Conservation (phyloP, 37 sponge, comb jelly and placozoan species). For the Axinella damicornis region DNA sequence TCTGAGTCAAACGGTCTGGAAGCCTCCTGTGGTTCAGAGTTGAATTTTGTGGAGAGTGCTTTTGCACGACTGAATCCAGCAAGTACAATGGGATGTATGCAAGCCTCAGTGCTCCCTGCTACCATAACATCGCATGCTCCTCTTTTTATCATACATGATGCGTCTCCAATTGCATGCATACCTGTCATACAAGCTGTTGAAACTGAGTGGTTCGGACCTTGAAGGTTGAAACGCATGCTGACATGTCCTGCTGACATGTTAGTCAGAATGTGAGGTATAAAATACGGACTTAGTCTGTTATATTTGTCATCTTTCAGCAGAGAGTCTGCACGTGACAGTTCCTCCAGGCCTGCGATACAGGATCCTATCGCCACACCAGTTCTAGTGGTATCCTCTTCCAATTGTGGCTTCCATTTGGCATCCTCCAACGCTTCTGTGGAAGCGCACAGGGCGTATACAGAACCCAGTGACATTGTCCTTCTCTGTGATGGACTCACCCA, state of each 20-base stretch:
- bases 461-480: conserved; percentile 42
- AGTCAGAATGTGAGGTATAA: conserved; percentile 84
- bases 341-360: conserved; percentile 19
- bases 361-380: conserved; percentile 66
- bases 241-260: conserved; percentile 89
- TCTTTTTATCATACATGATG: conserved; percentile 69
- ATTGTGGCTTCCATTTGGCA: conserved; percentile 48
- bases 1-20: conserved; percentile 94
- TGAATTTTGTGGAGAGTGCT: conserved; percentile 84
- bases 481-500: conserved; percentile 50
- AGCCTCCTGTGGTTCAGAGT: conserved; percentile 73
- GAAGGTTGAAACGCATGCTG: conserved; percentile 76
- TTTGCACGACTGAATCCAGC: conserved; percentile 87
- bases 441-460: conserved; percentile 58
- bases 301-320: conserved; percentile 39
- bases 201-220: conserved; percentile 90
- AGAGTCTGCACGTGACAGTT: background rate
- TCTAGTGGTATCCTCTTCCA: background rate
- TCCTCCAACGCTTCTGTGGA: conserved; percentile 71
- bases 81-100: conserved; percentile 57
- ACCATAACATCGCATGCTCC: conserved; percentile 88
- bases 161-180: conserved; percentile 86
- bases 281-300: conserved; percentile 86
- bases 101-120: conserved; percentile 81
- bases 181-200: conserved; percentile 95